Evolutionary conservation across 2,113 vertebrate species (phyloP).

Genomic region (Pachypanchax playfairii): DNA sequence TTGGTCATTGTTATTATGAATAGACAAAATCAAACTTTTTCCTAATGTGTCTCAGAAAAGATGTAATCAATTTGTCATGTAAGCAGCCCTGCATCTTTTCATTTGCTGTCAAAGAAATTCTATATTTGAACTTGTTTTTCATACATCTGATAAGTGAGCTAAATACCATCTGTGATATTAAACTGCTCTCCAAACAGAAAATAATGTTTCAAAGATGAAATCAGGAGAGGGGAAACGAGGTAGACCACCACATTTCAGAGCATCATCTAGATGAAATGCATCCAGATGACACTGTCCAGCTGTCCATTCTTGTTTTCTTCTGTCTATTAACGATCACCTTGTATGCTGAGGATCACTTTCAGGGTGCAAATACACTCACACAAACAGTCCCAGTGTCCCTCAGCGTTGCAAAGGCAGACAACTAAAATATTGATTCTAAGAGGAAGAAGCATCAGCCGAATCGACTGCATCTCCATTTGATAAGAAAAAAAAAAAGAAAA

Average conservation of each 20-base stretch:
- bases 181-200: not conserved
- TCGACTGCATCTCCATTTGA: conserved; percentile 9
- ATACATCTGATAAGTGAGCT: not conserved
- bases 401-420: conserved; percentile 16
- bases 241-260: not conserved
- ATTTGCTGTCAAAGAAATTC: not conserved
- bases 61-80: not conserved
- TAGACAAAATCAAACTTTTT: not conserved
- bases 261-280: conserved; percentile 31
- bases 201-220: not conserved
- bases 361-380: conserved; percentile 1
- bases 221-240: not conserved
- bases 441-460: conserved; percentile 42
- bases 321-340: conserved; percentile 49
- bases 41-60: not conserved
- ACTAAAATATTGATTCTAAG: conserved; percentile 44
- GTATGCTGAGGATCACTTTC: conserved; percentile 21
- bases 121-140: not conserved
- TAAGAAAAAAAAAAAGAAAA: conserved; percentile 16
- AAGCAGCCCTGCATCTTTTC: not conserved
- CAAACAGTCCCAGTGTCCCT: not conserved
- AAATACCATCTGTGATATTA: not conserved
- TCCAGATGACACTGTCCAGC: conserved; percentile 5
- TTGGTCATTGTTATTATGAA: too few relatives aligned
- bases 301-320: not conserved